These are phyloP conservation scores for Campylomormyrus tamandua DNA, from an alignment of 2,113 vertebrate species.

Conservation along the genomic window DNA sequence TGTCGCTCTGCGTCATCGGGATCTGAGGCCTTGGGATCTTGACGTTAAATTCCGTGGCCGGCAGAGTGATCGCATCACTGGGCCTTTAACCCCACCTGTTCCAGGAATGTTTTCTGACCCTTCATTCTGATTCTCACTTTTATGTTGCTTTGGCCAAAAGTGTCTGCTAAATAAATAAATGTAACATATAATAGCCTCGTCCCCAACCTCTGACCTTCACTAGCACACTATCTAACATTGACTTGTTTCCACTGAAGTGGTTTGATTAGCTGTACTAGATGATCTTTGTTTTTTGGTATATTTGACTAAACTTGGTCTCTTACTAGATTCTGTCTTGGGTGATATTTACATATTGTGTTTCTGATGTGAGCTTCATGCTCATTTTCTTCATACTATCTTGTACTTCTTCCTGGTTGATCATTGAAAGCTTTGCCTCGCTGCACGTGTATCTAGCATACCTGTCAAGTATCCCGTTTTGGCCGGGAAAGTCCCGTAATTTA, in stretches of 20 bases:
- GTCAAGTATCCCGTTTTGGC: too few relatives aligned
- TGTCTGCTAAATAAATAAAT: neutral
- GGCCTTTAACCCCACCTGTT: neutral
- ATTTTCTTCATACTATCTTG: neutral
- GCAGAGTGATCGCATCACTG: neutral
- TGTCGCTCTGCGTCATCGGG: neutral
- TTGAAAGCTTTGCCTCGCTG: neutral
- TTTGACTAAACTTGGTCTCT: neutral
- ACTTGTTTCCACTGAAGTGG: neutral
- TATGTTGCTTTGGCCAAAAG: neutral
- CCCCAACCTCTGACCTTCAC: neutral
- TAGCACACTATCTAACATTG: neutral
- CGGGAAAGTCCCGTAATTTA: too few relatives aligned
- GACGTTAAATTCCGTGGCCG: neutral
- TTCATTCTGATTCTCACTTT: neutral
- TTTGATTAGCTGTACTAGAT: neutral
- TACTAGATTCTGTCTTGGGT: neutral
- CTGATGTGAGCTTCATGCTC: neutral
- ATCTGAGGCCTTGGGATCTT: neutral
- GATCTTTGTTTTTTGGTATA: neutral
- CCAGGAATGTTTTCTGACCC: neutral
- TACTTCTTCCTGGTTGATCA: neutral
- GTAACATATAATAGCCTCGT: neutral
- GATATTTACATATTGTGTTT: neutral
- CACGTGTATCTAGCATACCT: neutral